Evolutionary conservation across 1,140 invertebrate genomes (phyloP).

Genomic region (Ostrea denselamellosa): DNA sequence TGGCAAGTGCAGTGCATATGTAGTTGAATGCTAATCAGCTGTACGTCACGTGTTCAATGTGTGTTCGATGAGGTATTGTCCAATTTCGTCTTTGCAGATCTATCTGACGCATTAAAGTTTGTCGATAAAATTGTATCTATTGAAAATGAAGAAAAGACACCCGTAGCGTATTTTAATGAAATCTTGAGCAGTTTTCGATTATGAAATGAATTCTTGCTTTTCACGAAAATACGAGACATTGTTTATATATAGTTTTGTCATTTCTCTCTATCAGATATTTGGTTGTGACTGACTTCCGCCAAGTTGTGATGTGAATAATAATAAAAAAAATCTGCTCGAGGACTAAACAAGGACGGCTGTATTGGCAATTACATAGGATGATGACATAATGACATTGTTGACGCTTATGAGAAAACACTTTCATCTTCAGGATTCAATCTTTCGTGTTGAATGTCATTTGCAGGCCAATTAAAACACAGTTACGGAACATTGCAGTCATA

Average conservation of each 20-base stretch:
- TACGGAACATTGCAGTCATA: neutral
- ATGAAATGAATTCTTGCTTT: neutral
- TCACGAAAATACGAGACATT: neutral
- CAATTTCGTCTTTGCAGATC: too few relatives aligned
- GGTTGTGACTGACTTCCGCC: neutral
- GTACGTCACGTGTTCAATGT: too few relatives aligned
- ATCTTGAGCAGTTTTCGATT: neutral
- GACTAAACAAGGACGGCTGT: neutral
- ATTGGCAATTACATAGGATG: neutral
- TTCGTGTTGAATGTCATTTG: slow-evolving; percentile 25
- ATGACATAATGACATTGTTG: slow-evolving; percentile 16
- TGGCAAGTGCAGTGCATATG: too few relatives aligned
- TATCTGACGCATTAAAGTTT: too few relatives aligned
- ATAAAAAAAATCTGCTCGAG: neutral
- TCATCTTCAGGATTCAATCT: slow-evolving; percentile 18
- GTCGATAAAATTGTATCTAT: neutral
- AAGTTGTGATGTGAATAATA: neutral
- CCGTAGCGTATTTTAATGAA: neutral
- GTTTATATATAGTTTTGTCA: neutral
- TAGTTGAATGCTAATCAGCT: too few relatives aligned
- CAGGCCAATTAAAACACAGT: slow-evolving; percentile 16
- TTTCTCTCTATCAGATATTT: neutral
- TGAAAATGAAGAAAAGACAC: neutral
- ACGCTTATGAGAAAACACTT: slow-evolving; percentile 28
- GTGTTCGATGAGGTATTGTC: too few relatives aligned